phyloP scores from a whole-genome alignment of 2,113 vertebrate species.

The Ifrita kowaldi region DNA sequence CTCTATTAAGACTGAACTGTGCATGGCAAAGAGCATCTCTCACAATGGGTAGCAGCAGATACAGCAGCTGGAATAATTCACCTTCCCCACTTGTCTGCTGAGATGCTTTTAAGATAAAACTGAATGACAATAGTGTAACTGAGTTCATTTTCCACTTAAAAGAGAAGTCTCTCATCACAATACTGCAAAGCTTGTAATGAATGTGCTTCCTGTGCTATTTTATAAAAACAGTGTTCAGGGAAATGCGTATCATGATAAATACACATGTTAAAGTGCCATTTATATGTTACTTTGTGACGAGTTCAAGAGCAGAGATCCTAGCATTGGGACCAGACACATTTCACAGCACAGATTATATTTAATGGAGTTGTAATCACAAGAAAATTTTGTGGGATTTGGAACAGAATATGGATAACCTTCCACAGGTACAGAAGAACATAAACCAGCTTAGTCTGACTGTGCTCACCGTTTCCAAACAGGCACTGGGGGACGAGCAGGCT shows the following conservation, averaged over 20 bases:
- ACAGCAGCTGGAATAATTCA: neutral
- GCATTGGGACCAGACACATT: neutral
- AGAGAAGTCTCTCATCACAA: neutral
- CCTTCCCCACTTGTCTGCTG: neutral
- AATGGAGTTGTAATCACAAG: neutral
- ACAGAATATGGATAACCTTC: neutral
- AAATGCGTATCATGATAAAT: neutral
- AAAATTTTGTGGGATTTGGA: neutral
- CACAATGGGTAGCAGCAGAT: neutral
- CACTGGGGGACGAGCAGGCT: neutral
- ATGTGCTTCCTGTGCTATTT: neutral
- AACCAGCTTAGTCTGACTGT: neutral
- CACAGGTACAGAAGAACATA: neutral
- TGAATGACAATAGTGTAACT: neutral
- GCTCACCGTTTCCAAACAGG: neutral
- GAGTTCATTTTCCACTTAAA: slow-evolving; percentile 30
- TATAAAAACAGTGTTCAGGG: neutral
- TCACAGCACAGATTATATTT: neutral
- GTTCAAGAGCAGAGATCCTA: neutral
- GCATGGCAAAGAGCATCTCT: neutral
- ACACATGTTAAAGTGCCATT: neutral
- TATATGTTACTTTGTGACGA: neutral
- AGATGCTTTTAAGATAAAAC: slow-evolving; percentile 30
- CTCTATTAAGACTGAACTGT: neutral
- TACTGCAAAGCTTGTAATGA: neutral